phyloP scores from a whole-genome alignment of 1,140 invertebrate genomes.

The Nylanderia fulva region DNA sequence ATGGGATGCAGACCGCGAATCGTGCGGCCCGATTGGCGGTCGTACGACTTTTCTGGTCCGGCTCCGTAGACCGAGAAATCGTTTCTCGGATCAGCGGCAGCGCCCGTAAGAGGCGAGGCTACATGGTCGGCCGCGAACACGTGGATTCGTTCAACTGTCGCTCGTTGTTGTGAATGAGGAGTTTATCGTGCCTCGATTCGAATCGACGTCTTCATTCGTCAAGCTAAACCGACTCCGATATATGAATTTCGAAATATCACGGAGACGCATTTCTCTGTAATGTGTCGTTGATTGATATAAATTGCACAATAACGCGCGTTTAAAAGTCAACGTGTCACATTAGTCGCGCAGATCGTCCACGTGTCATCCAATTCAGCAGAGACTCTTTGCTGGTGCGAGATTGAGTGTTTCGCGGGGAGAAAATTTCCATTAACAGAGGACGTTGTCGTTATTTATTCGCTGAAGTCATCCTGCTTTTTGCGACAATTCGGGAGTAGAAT shows the following conservation, averaged over 20 bases:
- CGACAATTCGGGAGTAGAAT: constrained; percentile 41
- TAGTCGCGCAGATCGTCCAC: constrained; percentile 38
- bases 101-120: constrained; percentile 40
- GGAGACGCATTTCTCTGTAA: too few species aligned
- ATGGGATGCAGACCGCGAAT: constrained; percentile 66
- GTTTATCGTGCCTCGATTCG: constrained; percentile 10
- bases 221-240: too few species aligned
- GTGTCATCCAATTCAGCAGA: neutral
- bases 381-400: neutral
- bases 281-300: neutral
- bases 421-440: constrained; percentile 57
- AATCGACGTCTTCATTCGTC: constrained; percentile 38
- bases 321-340: constrained; percentile 28
- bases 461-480: constrained; percentile 68
- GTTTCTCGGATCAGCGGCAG: constrained; percentile 68
- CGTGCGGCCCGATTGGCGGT: constrained; percentile 62
- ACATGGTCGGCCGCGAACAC: constrained; percentile 30
- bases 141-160: constrained; percentile 59
- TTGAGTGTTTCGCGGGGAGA: constrained; percentile 10
- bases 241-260: too few species aligned
- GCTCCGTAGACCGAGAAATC: constrained; percentile 71
- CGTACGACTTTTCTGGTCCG: constrained; percentile 62
- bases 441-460: constrained; percentile 68
- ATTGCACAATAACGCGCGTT: neutral
- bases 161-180: constrained; percentile 52